These are phyloP conservation scores for Hystrix brachyura DNA, from an alignment of 2,113 vertebrate species.

Conservation along the genomic window DNA sequence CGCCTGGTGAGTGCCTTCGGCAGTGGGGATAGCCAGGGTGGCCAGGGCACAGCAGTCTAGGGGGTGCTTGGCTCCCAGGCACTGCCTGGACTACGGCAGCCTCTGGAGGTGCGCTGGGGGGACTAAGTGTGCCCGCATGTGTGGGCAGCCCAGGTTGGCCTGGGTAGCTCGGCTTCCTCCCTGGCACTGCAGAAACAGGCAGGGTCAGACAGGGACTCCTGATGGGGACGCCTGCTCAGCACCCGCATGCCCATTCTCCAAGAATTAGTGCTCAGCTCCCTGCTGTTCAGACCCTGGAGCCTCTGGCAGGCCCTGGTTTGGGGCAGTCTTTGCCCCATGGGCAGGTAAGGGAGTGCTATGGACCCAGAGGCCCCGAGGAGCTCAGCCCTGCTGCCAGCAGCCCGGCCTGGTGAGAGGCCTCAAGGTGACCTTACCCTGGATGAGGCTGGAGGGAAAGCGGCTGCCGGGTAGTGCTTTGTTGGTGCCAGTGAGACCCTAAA, in stretches of 20 bases:
- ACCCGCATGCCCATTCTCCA: not conserved
- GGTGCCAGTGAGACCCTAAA: not conserved
- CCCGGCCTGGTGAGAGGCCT: not conserved
- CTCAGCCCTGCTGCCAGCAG: not conserved
- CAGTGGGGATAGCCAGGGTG: accelerated
- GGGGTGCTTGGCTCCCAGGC: not conserved
- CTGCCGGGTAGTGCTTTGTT: not conserved
- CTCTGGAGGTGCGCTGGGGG: not conserved
- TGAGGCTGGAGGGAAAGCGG: not conserved
- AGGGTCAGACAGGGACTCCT: not conserved
- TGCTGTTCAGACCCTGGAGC: no score
- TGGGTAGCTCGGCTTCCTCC: not conserved
- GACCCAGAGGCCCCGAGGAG: not conserved
- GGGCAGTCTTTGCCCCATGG: not conserved
- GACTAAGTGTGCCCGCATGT: not conserved
- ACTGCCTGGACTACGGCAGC: not conserved
- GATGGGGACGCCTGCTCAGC: no score
- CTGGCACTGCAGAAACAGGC: no score
- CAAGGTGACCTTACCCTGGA: not conserved
- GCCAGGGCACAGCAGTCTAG: no score
- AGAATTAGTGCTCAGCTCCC: not conserved
- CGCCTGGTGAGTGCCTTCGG: conserved; percentile 92
- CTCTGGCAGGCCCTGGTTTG: not conserved
- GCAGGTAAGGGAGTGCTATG: not conserved
- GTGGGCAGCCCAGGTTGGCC: not conserved